phyloP scores from a whole-genome alignment of 2,797 vertebrate genomes.

The Petrocephalus sullivani region DNA sequence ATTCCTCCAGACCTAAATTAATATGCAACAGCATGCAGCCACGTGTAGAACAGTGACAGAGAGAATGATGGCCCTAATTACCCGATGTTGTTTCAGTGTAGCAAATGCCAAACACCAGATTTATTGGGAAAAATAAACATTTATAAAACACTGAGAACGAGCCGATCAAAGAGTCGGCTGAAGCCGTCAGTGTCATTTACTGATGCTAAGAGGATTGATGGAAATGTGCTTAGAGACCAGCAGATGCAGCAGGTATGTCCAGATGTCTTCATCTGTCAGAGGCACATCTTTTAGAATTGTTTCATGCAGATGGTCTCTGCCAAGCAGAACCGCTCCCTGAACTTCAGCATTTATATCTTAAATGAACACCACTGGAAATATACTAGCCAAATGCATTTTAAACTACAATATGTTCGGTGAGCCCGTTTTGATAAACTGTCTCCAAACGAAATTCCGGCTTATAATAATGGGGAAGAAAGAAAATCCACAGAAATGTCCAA shows the following conservation, averaged over 20 bases:
- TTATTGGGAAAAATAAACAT: constrained; percentile 15
- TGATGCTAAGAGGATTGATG: constrained; percentile 50
- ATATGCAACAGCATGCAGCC: constrained; percentile 25
- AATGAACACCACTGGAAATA: constrained; percentile 20
- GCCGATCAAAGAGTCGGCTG: constrained; percentile 59
- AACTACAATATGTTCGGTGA: not conserved
- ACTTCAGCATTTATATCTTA: constrained; percentile 26
- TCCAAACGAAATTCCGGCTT: not conserved
- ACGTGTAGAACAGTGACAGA: constrained; percentile 3
- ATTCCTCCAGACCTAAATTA: constrained; percentile 27
- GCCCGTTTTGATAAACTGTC: constrained; percentile 3
- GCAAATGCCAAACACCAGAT: constrained; percentile 19
- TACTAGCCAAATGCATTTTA: not conserved
- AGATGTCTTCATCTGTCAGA: constrained; percentile 66
- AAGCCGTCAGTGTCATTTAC: constrained; percentile 52
- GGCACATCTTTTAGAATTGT: constrained; percentile 49
- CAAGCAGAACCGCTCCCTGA: constrained; percentile 41
- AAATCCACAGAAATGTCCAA: not conserved
- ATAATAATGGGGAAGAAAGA: not conserved
- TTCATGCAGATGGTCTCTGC: constrained; percentile 56
- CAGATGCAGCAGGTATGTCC: constrained; percentile 64
- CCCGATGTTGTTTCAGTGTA: not conserved
- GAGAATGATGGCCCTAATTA: constrained; percentile 15
- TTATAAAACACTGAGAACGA: constrained; percentile 22
- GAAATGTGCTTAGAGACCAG: constrained; percentile 58